Conservation (phyloP, 2,113 vertebrate genomes). For the Eclectus roratus region DNA sequence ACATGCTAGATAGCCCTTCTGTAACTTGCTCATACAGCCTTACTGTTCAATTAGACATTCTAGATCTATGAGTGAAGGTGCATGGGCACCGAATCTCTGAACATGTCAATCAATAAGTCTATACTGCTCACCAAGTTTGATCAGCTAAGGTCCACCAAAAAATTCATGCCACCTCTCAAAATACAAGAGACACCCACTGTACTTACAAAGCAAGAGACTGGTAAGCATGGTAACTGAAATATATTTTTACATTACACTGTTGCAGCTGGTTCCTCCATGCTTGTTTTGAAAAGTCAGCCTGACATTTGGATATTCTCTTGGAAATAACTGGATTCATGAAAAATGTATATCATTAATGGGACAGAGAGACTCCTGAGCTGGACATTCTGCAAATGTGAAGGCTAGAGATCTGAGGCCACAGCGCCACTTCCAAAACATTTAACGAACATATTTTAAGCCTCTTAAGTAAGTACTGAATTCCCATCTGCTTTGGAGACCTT, state of each 20-base stretch:
- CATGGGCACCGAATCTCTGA: accelerated
- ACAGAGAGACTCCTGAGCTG: neutral
- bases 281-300: neutral
- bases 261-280: neutral
- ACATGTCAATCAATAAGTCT: neutral
- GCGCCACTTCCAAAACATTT: neutral
- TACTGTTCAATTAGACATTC: accelerated
- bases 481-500: neutral
- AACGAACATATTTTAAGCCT: neutral
- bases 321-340: neutral
- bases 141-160: neutral
- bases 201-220: accelerated
- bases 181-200: neutral
- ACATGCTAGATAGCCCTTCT: neutral
- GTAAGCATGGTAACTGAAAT: neutral
- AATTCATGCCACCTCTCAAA: neutral
- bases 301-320: neutral
- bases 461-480: neutral
- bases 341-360: neutral
- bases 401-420: neutral
- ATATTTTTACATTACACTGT: accelerated
- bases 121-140: neutral
- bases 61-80: neutral
- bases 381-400: neutral
- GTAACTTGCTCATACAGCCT: neutral